Evolutionary conservation across 2,888 invertebrate genomes (phyloP).

Genomic region (Ochropacha duplaris): DNA sequence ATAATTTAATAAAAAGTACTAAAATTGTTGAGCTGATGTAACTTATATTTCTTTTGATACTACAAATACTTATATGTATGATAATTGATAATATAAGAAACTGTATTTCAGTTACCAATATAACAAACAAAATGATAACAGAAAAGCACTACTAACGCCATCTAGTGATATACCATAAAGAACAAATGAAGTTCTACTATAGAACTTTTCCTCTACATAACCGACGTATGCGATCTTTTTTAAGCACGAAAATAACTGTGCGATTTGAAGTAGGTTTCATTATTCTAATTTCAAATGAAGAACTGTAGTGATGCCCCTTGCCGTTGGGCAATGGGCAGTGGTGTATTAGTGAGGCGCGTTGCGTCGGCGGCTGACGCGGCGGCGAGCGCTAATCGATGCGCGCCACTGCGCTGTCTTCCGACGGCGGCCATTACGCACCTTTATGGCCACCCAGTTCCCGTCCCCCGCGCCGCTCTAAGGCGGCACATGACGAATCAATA

Average conservation of each 20-base stretch:
- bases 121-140: background rate
- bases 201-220: slow-evolving; percentile 14
- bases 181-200: slow-evolving; percentile 15
- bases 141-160: slow-evolving; percentile 37
- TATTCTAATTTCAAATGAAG: slow-evolving; percentile 20
- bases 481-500: slow-evolving; percentile 83
- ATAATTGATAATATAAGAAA: no score
- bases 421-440: slow-evolving; percentile 89
- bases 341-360: slow-evolving; percentile 46
- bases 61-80: no score
- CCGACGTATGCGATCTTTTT: slow-evolving; percentile 12
- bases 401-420: slow-evolving; percentile 87
- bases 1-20: no score
- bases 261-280: background rate
- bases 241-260: slow-evolving; percentile 16
- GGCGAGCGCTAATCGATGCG: slow-evolving; percentile 87
- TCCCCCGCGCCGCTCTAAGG: slow-evolving; percentile 68
- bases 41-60: no score
- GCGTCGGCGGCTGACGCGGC: slow-evolving; percentile 80
- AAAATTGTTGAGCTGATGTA: no score
- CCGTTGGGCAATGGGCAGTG: slow-evolving; percentile 25
- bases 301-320: slow-evolving; percentile 13
- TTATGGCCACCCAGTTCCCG: slow-evolving; percentile 83
- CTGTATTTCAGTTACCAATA: no score
- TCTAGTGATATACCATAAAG: slow-evolving; percentile 26